A percentile compares a stretch with the other conserved stretches of the same genome.
phyloP scores from a whole-genome alignment of 2,113 vertebrate species.

The Oxygymnocypris stewartii region DNA sequence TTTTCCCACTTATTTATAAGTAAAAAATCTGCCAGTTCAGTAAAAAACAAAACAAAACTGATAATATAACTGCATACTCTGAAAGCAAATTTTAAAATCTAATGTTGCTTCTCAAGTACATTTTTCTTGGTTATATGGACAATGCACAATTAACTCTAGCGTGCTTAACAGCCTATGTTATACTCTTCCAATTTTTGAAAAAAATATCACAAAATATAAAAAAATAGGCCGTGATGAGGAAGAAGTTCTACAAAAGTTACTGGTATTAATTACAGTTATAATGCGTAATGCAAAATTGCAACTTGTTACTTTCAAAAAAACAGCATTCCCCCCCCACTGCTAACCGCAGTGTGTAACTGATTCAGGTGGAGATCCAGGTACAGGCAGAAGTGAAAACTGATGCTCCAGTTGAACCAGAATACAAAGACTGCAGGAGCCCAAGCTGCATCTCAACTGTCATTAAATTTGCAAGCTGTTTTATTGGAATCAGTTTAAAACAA shows the following conservation, averaged over 20 bases:
- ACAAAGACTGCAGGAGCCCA: constrained; percentile 52
- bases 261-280: background rate
- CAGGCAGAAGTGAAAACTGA: background rate
- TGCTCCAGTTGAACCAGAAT: constrained; percentile 18
- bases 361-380: constrained; percentile 2
- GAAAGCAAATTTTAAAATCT: background rate
- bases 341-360: background rate
- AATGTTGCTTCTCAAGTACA: background rate
- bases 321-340: background rate
- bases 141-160: background rate
- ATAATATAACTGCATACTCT: background rate
- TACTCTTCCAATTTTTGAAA: background rate
- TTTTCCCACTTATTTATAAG: too few relatives aligned
- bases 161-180: background rate
- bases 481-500: constrained; percentile 48
- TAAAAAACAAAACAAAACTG: too few relatives aligned
- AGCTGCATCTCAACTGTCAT: constrained; percentile 52
- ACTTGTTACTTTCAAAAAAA: background rate
- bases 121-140: background rate
- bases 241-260: background rate
- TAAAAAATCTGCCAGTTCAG: background rate
- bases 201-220: background rate
- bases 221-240: background rate
- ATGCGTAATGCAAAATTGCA: background rate
- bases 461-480: constrained; percentile 55